A percentile compares a stretch with the other conserved stretches of the same genome.
Conservation (phyloP, 2,888 invertebrate species). For the Nomada lathburiana region DNA sequence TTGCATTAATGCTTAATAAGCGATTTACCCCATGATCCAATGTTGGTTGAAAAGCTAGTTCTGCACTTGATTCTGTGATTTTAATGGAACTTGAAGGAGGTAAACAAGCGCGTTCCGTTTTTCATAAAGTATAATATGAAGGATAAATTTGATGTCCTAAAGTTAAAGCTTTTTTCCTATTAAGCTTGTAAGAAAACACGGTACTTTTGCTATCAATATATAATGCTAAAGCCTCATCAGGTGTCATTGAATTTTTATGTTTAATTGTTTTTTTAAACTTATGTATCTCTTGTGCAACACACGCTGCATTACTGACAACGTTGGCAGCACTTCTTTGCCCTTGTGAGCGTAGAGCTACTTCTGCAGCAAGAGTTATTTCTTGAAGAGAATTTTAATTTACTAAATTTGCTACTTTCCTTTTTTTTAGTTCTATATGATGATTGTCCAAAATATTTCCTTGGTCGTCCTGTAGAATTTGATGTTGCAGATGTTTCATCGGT, state of each 20-base stretch:
- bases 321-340: neutral
- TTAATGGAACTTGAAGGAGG: too few relatives aligned
- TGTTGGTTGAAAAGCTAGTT: neutral
- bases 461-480: neutral
- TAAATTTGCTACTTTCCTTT: neutral
- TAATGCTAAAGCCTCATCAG: too few relatives aligned
- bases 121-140: too few relatives aligned
- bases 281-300: too few relatives aligned
- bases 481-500: neutral
- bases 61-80: neutral
- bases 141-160: too few relatives aligned
- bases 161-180: too few relatives aligned
- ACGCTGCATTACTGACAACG: neutral
- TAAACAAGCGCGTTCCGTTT: too few relatives aligned
- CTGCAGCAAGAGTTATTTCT: slow-evolving; percentile 8
- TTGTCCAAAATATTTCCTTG: neutral
- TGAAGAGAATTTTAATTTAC: neutral
- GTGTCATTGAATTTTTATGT: too few relatives aligned
- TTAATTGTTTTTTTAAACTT: too few relatives aligned
- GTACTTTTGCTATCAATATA: too few relatives aligned
- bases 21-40: neutral
- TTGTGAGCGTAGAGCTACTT: neutral
- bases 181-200: too few relatives aligned
- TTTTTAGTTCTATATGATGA: neutral
- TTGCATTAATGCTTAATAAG: neutral